Evolutionary conservation across 1,140 invertebrate genomes (phyloP).

Genomic region (Eufriesea mexicana): DNA sequence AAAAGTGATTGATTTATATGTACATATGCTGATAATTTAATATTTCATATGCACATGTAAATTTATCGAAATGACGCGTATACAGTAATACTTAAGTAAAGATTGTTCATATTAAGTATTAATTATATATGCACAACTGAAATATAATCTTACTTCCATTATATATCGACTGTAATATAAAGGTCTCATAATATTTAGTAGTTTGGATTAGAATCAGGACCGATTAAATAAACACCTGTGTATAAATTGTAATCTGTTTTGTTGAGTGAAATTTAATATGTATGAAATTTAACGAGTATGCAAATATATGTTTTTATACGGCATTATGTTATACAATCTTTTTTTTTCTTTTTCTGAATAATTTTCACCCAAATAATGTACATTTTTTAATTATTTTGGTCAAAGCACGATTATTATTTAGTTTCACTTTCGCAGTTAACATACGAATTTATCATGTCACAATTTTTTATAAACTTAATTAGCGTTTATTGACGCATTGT

Average conservation of each 20-base stretch:
- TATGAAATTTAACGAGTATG: conserved; percentile 21
- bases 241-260: conserved; percentile 36
- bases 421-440: neutral
- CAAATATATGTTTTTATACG: conserved; percentile 31
- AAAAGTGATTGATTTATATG: neutral
- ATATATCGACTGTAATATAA: conserved; percentile 34
- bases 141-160: conserved; percentile 30
- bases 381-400: neutral
- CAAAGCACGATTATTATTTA: neutral
- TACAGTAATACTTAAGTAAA: conserved; percentile 16
- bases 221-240: conserved; percentile 11
- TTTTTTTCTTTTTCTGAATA: neutral
- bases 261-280: conserved; percentile 31
- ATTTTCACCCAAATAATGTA: neutral
- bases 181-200: conserved; percentile 14
- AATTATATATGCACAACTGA: conserved; percentile 28
- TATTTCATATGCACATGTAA: conserved; percentile 6
- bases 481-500: neutral
- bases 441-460: neutral
- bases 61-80: neutral
- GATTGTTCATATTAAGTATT: conserved; percentile 7
- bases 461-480: conserved; percentile 3
- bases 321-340: conserved; percentile 3
- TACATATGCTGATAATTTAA: conserved; percentile 13
- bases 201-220: conserved; percentile 18